Conservation (phyloP, 2,797 vertebrate species). For the Pipistrellus nathusii region DNA sequence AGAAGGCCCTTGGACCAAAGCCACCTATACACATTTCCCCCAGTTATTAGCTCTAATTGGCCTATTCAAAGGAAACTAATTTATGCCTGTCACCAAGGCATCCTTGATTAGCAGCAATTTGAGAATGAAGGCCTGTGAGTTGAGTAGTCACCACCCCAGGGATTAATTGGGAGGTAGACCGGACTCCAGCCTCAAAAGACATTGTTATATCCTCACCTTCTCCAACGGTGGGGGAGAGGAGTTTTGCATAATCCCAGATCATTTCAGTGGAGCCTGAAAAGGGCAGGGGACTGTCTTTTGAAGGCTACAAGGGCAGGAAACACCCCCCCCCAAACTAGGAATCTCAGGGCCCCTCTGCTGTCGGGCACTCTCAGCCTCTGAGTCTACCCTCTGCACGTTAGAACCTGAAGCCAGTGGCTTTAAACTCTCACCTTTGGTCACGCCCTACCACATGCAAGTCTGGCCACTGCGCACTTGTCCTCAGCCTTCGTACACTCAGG, state of each 20-base stretch:
- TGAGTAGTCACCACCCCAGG: neutral
- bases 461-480: neutral
- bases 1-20: neutral
- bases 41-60: conserved; percentile 33
- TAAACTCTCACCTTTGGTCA: neutral
- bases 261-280: neutral
- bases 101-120: neutral
- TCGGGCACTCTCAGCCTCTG: neutral
- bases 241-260: neutral
- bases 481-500: neutral
- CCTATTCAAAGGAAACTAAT: conserved; percentile 46
- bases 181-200: neutral
- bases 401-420: neutral
- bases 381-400: neutral
- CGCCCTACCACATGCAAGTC: neutral
- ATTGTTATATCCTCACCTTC: neutral
- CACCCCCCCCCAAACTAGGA: neutral
- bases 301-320: neutral
- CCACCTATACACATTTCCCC: neutral
- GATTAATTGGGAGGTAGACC: neutral
- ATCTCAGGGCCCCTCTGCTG: neutral
- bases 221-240: neutral
- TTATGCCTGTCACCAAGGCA: conserved; percentile 40
- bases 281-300: neutral
- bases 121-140: neutral